Evolutionary conservation across 2,113 vertebrate genomes (phyloP).

Genomic region (Pelecanus crispus): DNA sequence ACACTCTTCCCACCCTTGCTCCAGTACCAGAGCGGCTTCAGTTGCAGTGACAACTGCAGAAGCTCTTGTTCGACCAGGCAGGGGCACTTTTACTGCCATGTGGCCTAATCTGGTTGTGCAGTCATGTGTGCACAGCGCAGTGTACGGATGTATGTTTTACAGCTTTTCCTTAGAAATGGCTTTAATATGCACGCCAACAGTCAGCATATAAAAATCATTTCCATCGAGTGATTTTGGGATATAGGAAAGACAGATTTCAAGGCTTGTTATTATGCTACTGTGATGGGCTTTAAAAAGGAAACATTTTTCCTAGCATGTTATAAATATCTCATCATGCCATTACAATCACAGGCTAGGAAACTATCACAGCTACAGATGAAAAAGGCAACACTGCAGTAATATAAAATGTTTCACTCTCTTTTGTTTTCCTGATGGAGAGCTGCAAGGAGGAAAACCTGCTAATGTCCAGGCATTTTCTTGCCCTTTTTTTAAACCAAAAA

Average conservation of each 20-base stretch:
- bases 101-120: conserved; percentile 8
- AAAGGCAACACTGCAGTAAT: neutral
- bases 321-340: conserved; percentile 27
- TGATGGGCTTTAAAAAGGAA: conserved; percentile 46
- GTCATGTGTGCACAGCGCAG: neutral
- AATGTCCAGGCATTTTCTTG: neutral
- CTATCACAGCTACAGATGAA: neutral
- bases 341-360: neutral
- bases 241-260: conserved; percentile 9
- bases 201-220: conserved; percentile 30
- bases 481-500: neutral
- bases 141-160: neutral
- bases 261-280: conserved; percentile 21
- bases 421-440: neutral
- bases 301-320: conserved; percentile 30
- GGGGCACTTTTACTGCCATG: conserved; percentile 6
- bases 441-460: neutral
- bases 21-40: neutral
- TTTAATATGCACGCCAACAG: conserved; percentile 19
- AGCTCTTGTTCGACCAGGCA: neutral
- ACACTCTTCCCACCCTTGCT: neutral
- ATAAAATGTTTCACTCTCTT: neutral
- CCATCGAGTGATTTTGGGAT: neutral
- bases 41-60: neutral
- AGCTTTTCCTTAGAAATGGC: conserved; percentile 1